Evolutionary conservation across 1,140 invertebrate genomes (phyloP).

Genomic region (Drosophila murphyi): DNA sequence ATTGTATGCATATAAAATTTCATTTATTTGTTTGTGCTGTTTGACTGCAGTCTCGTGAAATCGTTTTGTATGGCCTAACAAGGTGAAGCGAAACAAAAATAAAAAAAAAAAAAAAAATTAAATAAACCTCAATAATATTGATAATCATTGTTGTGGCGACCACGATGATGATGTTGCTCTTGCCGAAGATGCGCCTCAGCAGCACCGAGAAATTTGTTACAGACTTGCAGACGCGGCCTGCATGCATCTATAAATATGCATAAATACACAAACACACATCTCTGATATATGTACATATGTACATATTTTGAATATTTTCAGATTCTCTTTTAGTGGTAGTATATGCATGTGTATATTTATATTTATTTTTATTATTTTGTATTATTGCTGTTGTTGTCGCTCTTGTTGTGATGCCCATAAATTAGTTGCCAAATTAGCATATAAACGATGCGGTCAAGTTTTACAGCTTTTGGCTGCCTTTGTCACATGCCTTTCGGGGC

Average conservation of each 20-base stretch:
- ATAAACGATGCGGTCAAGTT: slow-evolving; percentile 74
- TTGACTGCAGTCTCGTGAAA: slow-evolving; percentile 59
- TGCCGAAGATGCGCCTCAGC: slow-evolving; percentile 41
- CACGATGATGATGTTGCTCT: slow-evolving; percentile 41
- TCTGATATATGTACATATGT: slow-evolving; percentile 11
- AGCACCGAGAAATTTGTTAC: slow-evolving; percentile 66
- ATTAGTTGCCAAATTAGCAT: slow-evolving; percentile 76
- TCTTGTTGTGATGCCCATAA: slow-evolving; percentile 79
- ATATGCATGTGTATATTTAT: slow-evolving; percentile 30
- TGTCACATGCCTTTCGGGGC: slow-evolving; percentile 33
- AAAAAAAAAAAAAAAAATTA: slow-evolving; percentile 80
- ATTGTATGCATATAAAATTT: slow-evolving; percentile 73
- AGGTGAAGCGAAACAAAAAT: slow-evolving; percentile 79
- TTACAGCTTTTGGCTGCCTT: slow-evolving; percentile 53
- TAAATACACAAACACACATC: slow-evolving; percentile 41
- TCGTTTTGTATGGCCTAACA: slow-evolving; percentile 73
- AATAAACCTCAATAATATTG: slow-evolving; percentile 65
- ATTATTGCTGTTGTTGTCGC: slow-evolving; percentile 72
- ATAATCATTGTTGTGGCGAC: slow-evolving; percentile 38
- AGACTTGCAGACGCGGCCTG: slow-evolving; percentile 56
- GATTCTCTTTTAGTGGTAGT: background rate
- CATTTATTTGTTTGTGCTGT: slow-evolving; percentile 55
- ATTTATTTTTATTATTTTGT: slow-evolving; percentile 60
- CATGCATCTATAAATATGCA: slow-evolving; percentile 59
- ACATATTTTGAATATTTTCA: slow-evolving; percentile 8